Percentiles rank a stretch among this genome's conserved stretches.
Evolutionary conservation across 2,113 vertebrate genomes (phyloP).

Genomic region (Eira barbara): DNA sequence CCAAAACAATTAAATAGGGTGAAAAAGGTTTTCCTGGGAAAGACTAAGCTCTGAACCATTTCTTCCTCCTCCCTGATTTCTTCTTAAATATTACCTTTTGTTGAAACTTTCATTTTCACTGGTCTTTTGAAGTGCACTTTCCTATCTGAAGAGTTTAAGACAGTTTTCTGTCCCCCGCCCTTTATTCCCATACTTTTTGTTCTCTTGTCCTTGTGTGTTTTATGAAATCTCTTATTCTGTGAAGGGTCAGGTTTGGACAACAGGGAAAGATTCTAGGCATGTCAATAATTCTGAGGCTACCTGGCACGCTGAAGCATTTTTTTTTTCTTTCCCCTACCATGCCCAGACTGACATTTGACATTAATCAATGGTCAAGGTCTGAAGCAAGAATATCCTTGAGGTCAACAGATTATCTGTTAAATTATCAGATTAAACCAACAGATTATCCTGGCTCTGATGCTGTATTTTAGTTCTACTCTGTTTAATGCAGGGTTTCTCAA

Average conservation of each 20-base stretch:
- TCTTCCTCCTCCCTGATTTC: conserved; percentile 28
- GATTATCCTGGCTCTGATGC: background rate
- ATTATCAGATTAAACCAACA: background rate
- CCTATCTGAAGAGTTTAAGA: conserved; percentile 6
- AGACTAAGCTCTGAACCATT: conserved; percentile 38
- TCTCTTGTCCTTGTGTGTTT: conserved; percentile 45
- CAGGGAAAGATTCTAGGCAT: background rate
- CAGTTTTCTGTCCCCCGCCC: background rate
- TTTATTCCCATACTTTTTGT: background rate
- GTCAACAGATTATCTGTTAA: background rate
- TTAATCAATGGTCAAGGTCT: background rate
- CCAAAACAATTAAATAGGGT: conserved; percentile 52
- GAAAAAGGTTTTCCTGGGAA: conserved; percentile 49
- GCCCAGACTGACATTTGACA: background rate
- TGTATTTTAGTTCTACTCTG: background rate
- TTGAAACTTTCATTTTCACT: conserved; percentile 41
- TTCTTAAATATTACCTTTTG: conserved; percentile 56
- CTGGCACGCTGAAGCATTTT: background rate
- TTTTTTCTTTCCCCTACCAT: background rate
- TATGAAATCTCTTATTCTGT: background rate
- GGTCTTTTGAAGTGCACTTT: background rate
- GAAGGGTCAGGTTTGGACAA: background rate
- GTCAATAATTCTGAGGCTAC: background rate
- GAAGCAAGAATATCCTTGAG: background rate
- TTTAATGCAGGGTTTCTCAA: background rate